A percentile compares a stretch with the other conserved stretches of the same genome.
Evolutionary conservation across 2,113 vertebrate genomes (phyloP).

Genomic region (Siniperca chuatsi): DNA sequence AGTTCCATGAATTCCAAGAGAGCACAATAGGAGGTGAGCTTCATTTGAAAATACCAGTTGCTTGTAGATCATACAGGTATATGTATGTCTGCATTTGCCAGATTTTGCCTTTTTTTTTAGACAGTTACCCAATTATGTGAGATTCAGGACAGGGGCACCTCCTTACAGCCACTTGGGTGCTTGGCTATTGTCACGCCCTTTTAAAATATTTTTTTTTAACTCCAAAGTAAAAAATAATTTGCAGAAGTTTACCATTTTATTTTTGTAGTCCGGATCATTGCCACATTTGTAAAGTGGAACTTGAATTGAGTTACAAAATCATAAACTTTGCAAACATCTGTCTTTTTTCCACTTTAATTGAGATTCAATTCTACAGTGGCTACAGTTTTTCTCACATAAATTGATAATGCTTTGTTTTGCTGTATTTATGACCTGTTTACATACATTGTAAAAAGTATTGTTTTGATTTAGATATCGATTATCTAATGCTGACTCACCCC

Average conservation of each 20-base stretch:
- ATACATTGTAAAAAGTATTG: not conserved
- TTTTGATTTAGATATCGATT: slow-evolving; percentile 2
- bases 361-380: not conserved
- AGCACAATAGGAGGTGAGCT: slow-evolving; percentile 85
- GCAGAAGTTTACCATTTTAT: not conserved
- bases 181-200: not conserved
- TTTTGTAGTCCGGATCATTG: not conserved
- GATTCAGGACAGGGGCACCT: not conserved
- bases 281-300: not conserved
- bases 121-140: not conserved
- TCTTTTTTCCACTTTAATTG: not conserved
- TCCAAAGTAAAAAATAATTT: not conserved
- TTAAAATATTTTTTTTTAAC: too few relatives aligned
- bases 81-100: not conserved
- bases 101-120: not conserved
- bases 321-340: not conserved
- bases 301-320: not conserved
- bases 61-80: not conserved
- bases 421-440: not conserved
- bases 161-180: not conserved
- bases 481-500: slow-evolving; percentile 4
- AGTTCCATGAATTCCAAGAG: slow-evolving; percentile 86
- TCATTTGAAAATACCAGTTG: not conserved
- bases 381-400: not conserved
- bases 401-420: not conserved